Percentiles rank a stretch among this genome's conserved stretches.
Conservation (phyloP, 2,113 vertebrate genomes). For the Triplophysa siluroides region DNA sequence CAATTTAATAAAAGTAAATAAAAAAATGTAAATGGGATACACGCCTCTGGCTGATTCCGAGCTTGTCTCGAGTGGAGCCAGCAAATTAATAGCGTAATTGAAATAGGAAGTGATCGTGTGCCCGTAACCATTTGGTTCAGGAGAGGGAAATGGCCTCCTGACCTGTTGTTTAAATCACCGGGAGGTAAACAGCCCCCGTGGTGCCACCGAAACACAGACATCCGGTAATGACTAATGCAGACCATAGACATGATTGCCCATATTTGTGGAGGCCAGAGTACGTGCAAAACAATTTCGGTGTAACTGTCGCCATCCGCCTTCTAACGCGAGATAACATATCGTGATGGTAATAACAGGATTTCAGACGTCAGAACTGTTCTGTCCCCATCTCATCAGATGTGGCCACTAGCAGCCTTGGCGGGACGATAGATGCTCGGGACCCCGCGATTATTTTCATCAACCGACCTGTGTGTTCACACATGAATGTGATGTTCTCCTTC, state of each 20-base stretch:
- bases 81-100: background rate
- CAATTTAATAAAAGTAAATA: too few species aligned
- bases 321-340: conserved; percentile 58
- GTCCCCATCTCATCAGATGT: conserved; percentile 21
- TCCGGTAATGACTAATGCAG: conserved; percentile 27
- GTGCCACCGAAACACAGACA: conserved; percentile 21
- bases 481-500: conserved; percentile 51
- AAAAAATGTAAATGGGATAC: too few species aligned
- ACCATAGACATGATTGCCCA: conserved; percentile 58
- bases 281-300: conserved; percentile 64
- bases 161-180: conserved; percentile 45
- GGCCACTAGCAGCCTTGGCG: background rate
- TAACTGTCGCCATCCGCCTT: conserved; percentile 65
- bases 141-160: conserved; percentile 49
- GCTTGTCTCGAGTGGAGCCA: background rate
- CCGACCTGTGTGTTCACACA: conserved; percentile 56
- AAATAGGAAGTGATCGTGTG: conserved; percentile 11
- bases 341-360: conserved; percentile 59
- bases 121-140: background rate
- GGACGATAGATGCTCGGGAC: conserved; percentile 1
- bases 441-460: conserved; percentile 52
- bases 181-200: background rate
- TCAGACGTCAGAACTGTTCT: conserved; percentile 47
- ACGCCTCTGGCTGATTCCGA: background rate
- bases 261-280: conserved; percentile 56